phyloP scores from a whole-genome alignment of 2,888 invertebrate species.

The Calliphora vomitoria region DNA sequence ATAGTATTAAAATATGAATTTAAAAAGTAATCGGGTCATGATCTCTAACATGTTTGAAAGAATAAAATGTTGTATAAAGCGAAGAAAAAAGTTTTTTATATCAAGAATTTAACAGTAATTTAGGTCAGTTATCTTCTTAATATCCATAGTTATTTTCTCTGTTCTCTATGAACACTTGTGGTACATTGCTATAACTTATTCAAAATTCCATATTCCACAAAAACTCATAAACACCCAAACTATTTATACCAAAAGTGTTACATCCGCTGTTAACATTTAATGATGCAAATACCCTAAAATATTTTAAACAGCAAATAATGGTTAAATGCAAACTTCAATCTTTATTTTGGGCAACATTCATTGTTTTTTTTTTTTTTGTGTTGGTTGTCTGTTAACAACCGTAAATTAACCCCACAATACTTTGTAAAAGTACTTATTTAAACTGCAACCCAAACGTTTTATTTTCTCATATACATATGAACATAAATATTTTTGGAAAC shows the following conservation, averaged over 20 bases:
- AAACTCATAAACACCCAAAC: background rate
- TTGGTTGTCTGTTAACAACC: background rate
- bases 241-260: background rate
- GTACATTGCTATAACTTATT: too few relatives aligned
- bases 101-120: too few relatives aligned
- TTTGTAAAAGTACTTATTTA: background rate
- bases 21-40: conserved; percentile 44
- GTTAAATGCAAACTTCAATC: background rate
- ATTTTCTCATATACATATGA: background rate
- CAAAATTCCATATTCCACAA: background rate
- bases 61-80: too few relatives aligned
- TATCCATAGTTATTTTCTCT: too few relatives aligned
- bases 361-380: background rate
- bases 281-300: conserved; percentile 23
- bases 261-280: conserved; percentile 29
- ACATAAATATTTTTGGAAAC: background rate
- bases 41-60: conserved; percentile 65
- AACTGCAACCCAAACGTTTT: background rate
- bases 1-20: conserved; percentile 64
- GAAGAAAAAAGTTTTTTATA: too few relatives aligned
- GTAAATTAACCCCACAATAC: background rate
- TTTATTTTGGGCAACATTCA: too few relatives aligned
- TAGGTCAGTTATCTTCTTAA: too few relatives aligned
- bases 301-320: background rate
- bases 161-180: too few relatives aligned